These are phyloP conservation scores for Arothron firmamentum DNA, from an alignment of 2,113 vertebrate species.

Conservation along the genomic window DNA sequence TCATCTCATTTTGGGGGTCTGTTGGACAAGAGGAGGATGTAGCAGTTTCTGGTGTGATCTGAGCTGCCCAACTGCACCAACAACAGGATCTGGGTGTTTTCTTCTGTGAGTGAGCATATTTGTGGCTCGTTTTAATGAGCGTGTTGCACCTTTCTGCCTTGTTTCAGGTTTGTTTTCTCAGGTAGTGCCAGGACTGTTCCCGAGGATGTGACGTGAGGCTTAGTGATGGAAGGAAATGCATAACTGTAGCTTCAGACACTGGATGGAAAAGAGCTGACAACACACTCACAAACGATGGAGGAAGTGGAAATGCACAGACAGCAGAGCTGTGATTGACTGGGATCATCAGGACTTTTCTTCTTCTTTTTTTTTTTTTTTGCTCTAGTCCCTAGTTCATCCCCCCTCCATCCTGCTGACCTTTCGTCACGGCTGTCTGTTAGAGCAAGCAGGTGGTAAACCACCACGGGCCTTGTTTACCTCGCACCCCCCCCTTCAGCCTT, in stretches of 20 bases:
- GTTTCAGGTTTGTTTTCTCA: not conserved
- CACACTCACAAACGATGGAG: slow-evolving; percentile 42
- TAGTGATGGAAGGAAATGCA: slow-evolving; percentile 58
- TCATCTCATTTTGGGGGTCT: slow-evolving; percentile 40
- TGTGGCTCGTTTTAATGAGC: not conserved
- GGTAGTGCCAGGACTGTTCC: slow-evolving; percentile 13
- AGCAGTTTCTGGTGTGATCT: not conserved
- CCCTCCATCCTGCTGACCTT: slow-evolving; percentile 6
- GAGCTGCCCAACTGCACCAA: not conserved
- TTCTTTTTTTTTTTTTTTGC: slow-evolving; percentile 6
- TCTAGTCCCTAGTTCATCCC: not conserved
- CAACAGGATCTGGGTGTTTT: not conserved
- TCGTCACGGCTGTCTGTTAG: slow-evolving; percentile 1
- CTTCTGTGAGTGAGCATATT: not conserved
- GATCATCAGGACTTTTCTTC: slow-evolving; percentile 5
- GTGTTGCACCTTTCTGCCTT: not conserved
- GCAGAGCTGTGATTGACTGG: slow-evolving; percentile 21
- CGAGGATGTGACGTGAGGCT: slow-evolving; percentile 16
- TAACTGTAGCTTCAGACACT: slow-evolving; percentile 25
- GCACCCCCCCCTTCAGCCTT: slow-evolving; percentile 24
- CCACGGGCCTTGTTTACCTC: slow-evolving; percentile 43
- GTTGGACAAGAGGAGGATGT: slow-evolving; percentile 30
- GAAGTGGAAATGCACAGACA: slow-evolving; percentile 45
- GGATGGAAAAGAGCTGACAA: slow-evolving; percentile 35
- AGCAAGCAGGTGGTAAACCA: slow-evolving; percentile 33